Conservation (phyloP, 2,797 vertebrate genomes). For the Muscicapa striata region DNA sequence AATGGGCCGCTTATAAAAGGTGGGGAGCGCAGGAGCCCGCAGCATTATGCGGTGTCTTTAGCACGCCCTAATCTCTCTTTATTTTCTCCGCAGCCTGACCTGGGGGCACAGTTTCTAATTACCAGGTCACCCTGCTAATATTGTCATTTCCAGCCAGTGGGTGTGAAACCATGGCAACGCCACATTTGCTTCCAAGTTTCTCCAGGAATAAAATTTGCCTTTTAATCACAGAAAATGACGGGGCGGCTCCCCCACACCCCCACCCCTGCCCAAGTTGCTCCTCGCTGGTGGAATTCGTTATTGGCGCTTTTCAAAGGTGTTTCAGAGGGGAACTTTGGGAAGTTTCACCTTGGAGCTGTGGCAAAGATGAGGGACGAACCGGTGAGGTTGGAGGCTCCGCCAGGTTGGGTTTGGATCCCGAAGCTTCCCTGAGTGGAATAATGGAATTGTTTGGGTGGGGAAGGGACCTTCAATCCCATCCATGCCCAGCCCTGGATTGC, state of each 20-base stretch:
- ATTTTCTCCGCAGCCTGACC: slow-evolving; percentile 70
- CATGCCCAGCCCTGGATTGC: background rate
- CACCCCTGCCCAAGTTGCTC: background rate
- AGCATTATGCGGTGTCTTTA: slow-evolving; percentile 43
- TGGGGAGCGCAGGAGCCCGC: slow-evolving; percentile 53
- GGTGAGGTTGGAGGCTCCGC: background rate
- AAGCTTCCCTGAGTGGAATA: background rate
- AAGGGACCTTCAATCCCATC: background rate
- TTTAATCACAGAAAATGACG: slow-evolving; percentile 58
- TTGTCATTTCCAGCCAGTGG: slow-evolving; percentile 79
- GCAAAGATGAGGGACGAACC: background rate
- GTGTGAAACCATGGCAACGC: slow-evolving; percentile 76
- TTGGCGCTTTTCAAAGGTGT: background rate
- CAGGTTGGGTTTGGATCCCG: background rate
- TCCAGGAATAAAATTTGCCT: slow-evolving; percentile 61
- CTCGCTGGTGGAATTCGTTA: background rate
- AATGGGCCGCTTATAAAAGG: slow-evolving; percentile 55
- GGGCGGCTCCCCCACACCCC: background rate
- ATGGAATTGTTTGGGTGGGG: background rate
- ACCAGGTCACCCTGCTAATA: slow-evolving; percentile 63
- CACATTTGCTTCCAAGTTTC: slow-evolving; percentile 68
- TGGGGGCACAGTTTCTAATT: slow-evolving; percentile 72
- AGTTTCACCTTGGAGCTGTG: background rate
- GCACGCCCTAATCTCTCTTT: slow-evolving; percentile 51
- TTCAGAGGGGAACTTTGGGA: background rate